Evolutionary conservation across 2,113 vertebrate genomes (phyloP), one percentile per base, ranked within the genome.

Genomic region (Chaenocephalus aceratus): DNA sequence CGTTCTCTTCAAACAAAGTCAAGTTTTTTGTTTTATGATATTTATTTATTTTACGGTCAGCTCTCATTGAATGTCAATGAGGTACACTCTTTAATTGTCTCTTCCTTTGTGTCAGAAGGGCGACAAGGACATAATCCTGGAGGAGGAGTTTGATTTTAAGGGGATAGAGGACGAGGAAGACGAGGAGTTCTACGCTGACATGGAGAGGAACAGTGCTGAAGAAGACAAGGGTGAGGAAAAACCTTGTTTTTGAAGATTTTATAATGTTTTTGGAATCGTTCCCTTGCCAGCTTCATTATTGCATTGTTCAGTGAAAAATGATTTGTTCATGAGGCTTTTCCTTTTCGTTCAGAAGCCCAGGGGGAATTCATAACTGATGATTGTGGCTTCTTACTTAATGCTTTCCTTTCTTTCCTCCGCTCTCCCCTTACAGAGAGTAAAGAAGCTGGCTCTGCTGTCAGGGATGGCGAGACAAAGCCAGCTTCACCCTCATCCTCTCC

Each of bases 61-160:
- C 12, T 6, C 34, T 59, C 10, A 23, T 61, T 41, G n/a, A 61
- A 14, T 48, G n/a, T 64, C 15, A 2, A 12, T 30, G 2, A 58
- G 7, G 48, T 8, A 9, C 12, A 54, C 7, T 52, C 34, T 12
- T 10, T 53, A 0, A 62, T 58, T 21, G 53, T 23, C 10, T 21
- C 4, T 53, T 15, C 10, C 54, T 44, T 0, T 64, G 6, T 64
- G 0, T n/a, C 88, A 97, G 96, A 97, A 97, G 89, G 93, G 95
- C 51, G 95, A 96, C 59, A 97, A 97, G 85, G 97, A 97, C 41
- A 90, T 94, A 44, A 96, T 96, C 85, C 91, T 92, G 7, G 96
- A 97, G 86, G 96, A 97, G 58, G 96, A 97, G 79, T 93, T 97
- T 4, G 96, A 96, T 13, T 97, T 97, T 84, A 96, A 96, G 89